Base-by-base conservation (phyloP, 53 echinoderm and acorn worm species). In the Luidia sarsii region DNA sequence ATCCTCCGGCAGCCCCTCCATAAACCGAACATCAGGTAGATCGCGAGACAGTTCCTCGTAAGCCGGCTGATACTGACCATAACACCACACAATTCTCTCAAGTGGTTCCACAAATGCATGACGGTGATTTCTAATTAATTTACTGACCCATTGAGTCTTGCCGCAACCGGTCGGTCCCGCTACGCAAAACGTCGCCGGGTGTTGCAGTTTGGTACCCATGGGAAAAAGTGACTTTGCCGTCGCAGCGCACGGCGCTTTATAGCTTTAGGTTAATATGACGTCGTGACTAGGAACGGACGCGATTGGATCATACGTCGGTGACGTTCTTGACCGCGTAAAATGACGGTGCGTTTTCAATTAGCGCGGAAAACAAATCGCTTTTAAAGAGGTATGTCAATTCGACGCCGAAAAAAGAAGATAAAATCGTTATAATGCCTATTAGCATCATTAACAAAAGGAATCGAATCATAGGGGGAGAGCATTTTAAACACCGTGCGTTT, bases 1-100 rank as follows among this genome's bases (percentile, higher is more conserved):
- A 65, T 87, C 80, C 20, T 71, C 80, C 71, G 82, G 82, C 35
- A 86, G 53, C 59, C 86, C 86, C 4, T 86, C 80, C 15, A 79
- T 24, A 57, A 86, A 86, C 46, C 68, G 49, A 67, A 86, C 75
- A 48, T 22, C 46, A 28, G 86, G 68, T 59, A 86, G 30, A 65
- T 68, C 38, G 13, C 14, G 45, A 57, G 68, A 59, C 41, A 86
- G 61, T 79, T 86, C 69, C 0, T 79, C 34, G 30, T 68, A 86
- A 46, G 57, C 48, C 59, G 67, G 3, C 68, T 86, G 86, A 33
- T 80, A 68, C 35, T 79, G 68, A 2, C 86, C 86, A 41, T 85
- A 75, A 75, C 65, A 85, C 85, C 85, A 85, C 23, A 75, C 31
- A 36, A 85, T 85, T 36, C 75, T 77, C 28, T 85, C 75, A 41